Base-by-base conservation (phyloP, 1,140 invertebrate genomes). In the Aplysia californica region DNA sequence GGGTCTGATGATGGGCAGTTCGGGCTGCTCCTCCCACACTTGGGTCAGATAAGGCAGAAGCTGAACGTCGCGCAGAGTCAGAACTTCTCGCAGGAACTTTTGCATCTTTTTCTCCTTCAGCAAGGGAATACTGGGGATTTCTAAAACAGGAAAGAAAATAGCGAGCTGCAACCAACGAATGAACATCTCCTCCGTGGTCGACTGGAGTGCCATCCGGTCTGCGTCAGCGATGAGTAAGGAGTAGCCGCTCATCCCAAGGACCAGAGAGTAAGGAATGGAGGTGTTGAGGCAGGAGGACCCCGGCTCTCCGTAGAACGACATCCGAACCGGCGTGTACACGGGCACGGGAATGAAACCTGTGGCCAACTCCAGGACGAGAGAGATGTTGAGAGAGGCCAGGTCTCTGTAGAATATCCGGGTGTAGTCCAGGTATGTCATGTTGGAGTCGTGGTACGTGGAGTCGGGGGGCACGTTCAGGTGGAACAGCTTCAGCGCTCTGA, bases 131-230 rank as follows among this genome's bases (percentile, higher is more conserved):
- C 61, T 75, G 2, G 96, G 97, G 87, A 95, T 96, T 88, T 97
- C 95, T 82, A 97, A 90, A 1, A 92, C 91, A 0, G 96, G 95
- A 92, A 98, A 93, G 83, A 97, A 96, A 0, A 93, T 92, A 79
- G 95, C 96, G 1, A 87, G 93, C 88, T 97, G 95, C 29, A 96
- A 89, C 96, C 96, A 98, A 80, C 96, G 91, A 59, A 97, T 92
- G 82, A 95, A 96, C 31, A 98, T 90, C 87, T 97, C 94, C 77
- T 93, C 93, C 2, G 92, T 92, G 0, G 95, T 95, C 26, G 79
- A 75, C 66, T 80, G 78, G 86, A 0, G 93, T 95, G 86, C 96
- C 96, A 3, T 96, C 96, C 3, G 96, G 96, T 97, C 93, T 95
- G 97, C 96, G 84, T 97, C 96, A 0, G 96, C 95, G 5, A 98